phyloP scores from a whole-genome alignment of 2,888 invertebrate species.

The Capitulum mitella region DNA sequence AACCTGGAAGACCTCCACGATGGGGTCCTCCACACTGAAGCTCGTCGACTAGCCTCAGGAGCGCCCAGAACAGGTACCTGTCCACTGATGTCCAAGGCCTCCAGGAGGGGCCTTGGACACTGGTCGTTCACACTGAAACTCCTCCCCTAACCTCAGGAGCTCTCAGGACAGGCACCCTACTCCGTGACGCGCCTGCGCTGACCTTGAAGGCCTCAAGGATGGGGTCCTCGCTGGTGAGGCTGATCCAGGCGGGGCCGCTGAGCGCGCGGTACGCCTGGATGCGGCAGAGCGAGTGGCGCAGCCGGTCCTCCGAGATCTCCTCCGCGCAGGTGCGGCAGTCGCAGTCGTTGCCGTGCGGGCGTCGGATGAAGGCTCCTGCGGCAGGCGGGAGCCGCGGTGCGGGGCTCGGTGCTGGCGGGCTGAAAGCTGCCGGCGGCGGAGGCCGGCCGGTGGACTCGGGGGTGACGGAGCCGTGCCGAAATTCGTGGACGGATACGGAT shows the following conservation, averaged over 20 bases:
- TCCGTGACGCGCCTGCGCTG: too few species aligned
- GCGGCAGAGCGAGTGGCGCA: slow-evolving; percentile 49
- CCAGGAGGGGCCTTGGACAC: not conserved
- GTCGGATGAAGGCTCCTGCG: slow-evolving; percentile 46
- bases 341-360: slow-evolving; percentile 47
- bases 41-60: too few species aligned
- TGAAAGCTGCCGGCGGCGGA: too few species aligned
- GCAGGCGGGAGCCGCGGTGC: too few species aligned
- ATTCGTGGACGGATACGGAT: too few species aligned
- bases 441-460: too few species aligned
- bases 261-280: slow-evolving; percentile 50
- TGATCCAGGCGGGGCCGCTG: slow-evolving; percentile 52
- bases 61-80: too few species aligned
- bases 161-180: too few species aligned
- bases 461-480: too few species aligned
- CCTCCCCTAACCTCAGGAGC: too few species aligned
- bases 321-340: slow-evolving; percentile 46
- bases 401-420: too few species aligned
- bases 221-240: slow-evolving; percentile 50
- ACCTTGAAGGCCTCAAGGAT: slow-evolving; percentile 49
- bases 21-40: not conserved
- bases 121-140: too few species aligned
- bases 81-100: not conserved
- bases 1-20: not conserved
- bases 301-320: slow-evolving; percentile 45